Base-by-base conservation (phyloP, 2,797 vertebrate species). In the Notolepis coatsorum region DNA sequence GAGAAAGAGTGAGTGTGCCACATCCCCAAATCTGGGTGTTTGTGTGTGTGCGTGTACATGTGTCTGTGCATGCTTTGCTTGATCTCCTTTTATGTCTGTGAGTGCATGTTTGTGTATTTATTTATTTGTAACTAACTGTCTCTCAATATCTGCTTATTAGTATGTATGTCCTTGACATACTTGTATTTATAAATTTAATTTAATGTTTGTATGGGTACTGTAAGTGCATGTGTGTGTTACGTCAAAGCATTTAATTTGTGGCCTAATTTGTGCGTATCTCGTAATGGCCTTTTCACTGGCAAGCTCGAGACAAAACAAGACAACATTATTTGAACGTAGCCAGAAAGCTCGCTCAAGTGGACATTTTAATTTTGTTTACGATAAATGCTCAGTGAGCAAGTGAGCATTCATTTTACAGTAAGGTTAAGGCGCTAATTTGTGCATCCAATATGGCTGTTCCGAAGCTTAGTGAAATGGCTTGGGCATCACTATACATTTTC, bases 281-380 rank as follows among this genome's bases (percentile, higher is more conserved):
- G 49, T 50, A 61, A 39, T 37, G 53, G 25, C 39, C 41, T 84
- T 75, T 67, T 75, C 60, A 46, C 25, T 33, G 50, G 43, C 53
- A 61, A 66, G 41, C 47, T 70, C 69, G 68, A 66, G 53, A 69
- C 41, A 55, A 69, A 75, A 69, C 71, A 20, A n/a, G 47, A 33
- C 28, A 71, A 71, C 17, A 12, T 21, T 25, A 48, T 68, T 55
- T 45, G 54, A 30, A n/a, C 37, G 35, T 13, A 56, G 56, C 54
- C 53, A 65, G 71, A 46, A 61, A 82, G 76, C 21, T 68, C 67
- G 57, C 37, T 82, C 38, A 61, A 80, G 78, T 79, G 71, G 41
- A 84, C 59, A 55, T 76, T 80, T 79, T 67, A 68, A 77, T 83
- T 84, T 58, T 81, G 78, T 82, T 85, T 80, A 76, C 73, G 68